Evolutionary conservation across 2,888 invertebrate species (phyloP).

Genomic region (Caenorhabditis zanzibari): DNA sequence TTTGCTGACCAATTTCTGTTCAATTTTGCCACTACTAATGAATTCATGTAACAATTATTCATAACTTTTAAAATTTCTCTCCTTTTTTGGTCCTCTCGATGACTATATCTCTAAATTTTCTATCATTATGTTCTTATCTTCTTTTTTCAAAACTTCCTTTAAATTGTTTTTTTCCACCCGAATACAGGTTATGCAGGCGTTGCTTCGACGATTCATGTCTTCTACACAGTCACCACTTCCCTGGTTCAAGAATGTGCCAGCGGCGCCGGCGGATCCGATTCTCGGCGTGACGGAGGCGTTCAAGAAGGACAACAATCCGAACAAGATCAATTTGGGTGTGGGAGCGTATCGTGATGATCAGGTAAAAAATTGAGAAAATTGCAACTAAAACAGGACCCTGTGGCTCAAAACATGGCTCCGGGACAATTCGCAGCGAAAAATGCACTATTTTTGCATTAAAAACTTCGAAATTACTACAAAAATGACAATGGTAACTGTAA

Average conservation of each 20-base stretch:
- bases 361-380: constrained; percentile 52
- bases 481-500: too few species aligned
- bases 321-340: constrained; percentile 92
- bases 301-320: constrained; percentile 90
- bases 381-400: not conserved
- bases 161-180: not conserved
- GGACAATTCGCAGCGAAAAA: too few species aligned
- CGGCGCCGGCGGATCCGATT: constrained; percentile 86
- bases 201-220: constrained; percentile 45
- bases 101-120: not conserved
- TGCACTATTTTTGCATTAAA: too few species aligned
- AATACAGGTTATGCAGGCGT: constrained; percentile 30
- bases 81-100: too few species aligned
- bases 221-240: constrained; percentile 4
- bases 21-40: not conserved
- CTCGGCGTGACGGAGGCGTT: constrained; percentile 97
- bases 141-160: not conserved
- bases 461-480: too few species aligned
- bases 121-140: not conserved
- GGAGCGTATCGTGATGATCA: constrained; percentile 96
- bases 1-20: not conserved
- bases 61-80: not conserved
- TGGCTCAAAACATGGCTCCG: too few species aligned
- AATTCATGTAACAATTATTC: constrained; percentile 19
- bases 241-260: constrained; percentile 49